phyloP scores from a whole-genome alignment of 1,140 invertebrate species.

The Diabrotica virgifera region DNA sequence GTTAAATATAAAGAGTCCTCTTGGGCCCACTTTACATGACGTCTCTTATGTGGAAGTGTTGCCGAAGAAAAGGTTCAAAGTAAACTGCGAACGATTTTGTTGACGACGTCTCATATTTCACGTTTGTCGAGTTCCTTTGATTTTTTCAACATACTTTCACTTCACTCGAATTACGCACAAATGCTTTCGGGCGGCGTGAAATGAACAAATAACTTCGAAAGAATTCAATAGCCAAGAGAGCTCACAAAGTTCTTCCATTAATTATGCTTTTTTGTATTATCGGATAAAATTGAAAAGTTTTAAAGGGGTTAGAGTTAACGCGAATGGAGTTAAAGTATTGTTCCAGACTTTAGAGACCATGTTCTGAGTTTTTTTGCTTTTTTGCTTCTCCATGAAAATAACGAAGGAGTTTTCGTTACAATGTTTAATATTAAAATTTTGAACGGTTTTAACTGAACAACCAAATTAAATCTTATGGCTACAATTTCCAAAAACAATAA shows the following conservation, averaged over 20 bases:
- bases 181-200: not conserved
- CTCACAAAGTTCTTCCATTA: not conserved
- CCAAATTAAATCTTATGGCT: too few relatives aligned
- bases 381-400: too few relatives aligned
- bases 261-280: not conserved
- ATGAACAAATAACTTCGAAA: not conserved
- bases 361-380: too few relatives aligned
- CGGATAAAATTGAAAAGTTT: not conserved
- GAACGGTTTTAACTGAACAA: too few relatives aligned
- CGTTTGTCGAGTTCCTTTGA: too few relatives aligned
- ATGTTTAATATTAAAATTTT: too few relatives aligned
- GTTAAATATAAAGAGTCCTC: too few relatives aligned
- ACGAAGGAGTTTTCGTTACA: too few relatives aligned
- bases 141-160: not conserved
- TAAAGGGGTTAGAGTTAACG: not conserved
- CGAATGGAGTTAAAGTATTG: too few relatives aligned
- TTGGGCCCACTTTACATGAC: too few relatives aligned
- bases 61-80: not conserved
- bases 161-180: not conserved
- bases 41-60: not conserved
- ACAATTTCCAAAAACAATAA: too few relatives aligned
- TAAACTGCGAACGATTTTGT: not conserved
- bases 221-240: not conserved
- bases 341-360: too few relatives aligned
- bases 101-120: not conserved